Evolutionary conservation across 2,888 invertebrate species (phyloP).

Genomic region (Drosophila rubida): DNA sequence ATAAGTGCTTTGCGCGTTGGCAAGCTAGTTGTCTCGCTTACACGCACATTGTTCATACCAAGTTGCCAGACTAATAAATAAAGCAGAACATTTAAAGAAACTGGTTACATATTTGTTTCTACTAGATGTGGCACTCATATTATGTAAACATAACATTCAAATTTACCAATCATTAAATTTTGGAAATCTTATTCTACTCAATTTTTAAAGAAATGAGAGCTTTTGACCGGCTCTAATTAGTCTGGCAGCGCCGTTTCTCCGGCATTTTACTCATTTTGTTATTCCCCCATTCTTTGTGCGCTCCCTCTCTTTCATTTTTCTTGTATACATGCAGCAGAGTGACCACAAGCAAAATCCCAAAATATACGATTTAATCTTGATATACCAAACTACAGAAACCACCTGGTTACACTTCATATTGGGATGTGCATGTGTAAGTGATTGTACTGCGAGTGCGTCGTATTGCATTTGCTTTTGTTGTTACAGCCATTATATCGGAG

Average conservation of each 20-base stretch:
- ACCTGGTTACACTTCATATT: not conserved
- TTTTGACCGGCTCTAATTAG: conserved; percentile 14
- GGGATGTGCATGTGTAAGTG: conserved; percentile 38
- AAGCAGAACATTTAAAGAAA: conserved; percentile 5
- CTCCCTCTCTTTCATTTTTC: conserved; percentile 41
- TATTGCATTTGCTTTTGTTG: conserved; percentile 42
- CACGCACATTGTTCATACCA: conserved; percentile 28
- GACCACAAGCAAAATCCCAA: not conserved
- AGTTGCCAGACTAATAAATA: conserved; percentile 48
- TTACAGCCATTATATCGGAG: conserved; percentile 11
- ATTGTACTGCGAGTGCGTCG: conserved; percentile 57
- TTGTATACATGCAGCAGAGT: conserved; percentile 57
- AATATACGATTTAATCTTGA: not conserved
- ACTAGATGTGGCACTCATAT: not conserved
- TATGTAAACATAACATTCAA: not conserved
- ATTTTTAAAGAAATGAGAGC: not conserved
- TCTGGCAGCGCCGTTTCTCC: conserved; percentile 52
- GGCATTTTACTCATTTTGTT: conserved; percentile 60
- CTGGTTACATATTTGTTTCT: not conserved
- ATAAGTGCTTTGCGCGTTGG: conserved; percentile 64
- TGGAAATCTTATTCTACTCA: not conserved
- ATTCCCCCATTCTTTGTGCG: conserved; percentile 46
- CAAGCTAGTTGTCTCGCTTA: conserved; percentile 40
- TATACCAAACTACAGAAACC: not conserved
- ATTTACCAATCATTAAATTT: too few species aligned